A percentile compares a stretch with the other conserved stretches of the same genome.
These are phyloP conservation scores for Scolopax bukidnonensis DNA, from an alignment of 2,797 vertebrate genomes.

Conservation along the genomic window DNA sequence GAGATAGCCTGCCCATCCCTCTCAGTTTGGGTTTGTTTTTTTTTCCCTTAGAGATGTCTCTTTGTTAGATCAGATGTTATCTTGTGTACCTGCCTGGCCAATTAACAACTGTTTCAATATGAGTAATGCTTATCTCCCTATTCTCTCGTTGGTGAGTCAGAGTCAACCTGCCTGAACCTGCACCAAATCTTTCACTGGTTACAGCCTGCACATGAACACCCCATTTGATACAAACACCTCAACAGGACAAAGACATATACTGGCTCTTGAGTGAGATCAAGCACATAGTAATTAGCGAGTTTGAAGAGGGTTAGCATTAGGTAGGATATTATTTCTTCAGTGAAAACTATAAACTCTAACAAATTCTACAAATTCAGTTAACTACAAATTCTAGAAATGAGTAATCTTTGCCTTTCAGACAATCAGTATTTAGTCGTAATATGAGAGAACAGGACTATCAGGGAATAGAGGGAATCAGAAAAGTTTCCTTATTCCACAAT, in stretches of 20 bases:
- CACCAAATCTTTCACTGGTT: neutral
- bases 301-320: neutral
- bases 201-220: neutral
- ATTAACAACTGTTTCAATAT: conserved; percentile 24
- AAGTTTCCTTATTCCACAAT: neutral
- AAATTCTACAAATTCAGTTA: neutral
- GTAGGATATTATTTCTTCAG: neutral
- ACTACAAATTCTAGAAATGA: neutral
- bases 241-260: neutral
- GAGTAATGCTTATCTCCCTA: neutral
- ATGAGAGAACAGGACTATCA: neutral
- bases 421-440: neutral
- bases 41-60: neutral
- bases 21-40: neutral
- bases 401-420: neutral
- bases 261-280: neutral
- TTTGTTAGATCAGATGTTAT: conserved; percentile 42
- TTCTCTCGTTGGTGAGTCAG: neutral
- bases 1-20: neutral
- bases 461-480: neutral
- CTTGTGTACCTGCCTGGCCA: conserved; percentile 2
- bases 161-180: neutral
- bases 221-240: neutral
- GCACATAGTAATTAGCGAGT: neutral
- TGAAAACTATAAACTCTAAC: neutral